Evolutionary conservation across 1,140 invertebrate genomes (phyloP), one percentile per base, ranked within the genome.

Genomic region (Bursaphelenchus mucronatus): DNA sequence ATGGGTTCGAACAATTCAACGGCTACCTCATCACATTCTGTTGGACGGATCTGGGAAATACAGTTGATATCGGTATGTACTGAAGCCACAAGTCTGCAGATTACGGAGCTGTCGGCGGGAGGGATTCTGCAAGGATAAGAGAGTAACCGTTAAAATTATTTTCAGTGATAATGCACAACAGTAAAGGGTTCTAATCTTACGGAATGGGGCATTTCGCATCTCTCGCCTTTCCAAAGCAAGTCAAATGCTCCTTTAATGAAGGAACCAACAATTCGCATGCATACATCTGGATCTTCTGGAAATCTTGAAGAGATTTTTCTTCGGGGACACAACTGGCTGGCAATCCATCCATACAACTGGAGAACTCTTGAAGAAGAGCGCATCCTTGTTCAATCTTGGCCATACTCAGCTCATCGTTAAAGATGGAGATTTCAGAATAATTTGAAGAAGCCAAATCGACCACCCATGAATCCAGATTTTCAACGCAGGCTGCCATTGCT

Each of bases 181-280:
- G n/a, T 13, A 62, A 11, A 40, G 30, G 1, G 30, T 5, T 30
- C 30, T 30, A 30, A 30, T 30, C 67, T 43, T 63, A 69, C 68
- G 39, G 52, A 8, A 53, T 43, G 15, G 41, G 15, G 53, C 74
- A 75, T 51, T 51, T 43, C 4, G 54, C 39, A 44, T 74, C 46
- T 17, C 72, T 15, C 17, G 57, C 57, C 10, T 46, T 3, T 10
- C 41, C 59, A 63, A 76, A 78, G 47, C 75, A 76, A 44, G 15
- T 13, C 3, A 46, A 30, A 51, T 79, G 78, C 58, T 79, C 76
- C 50, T 54, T 50, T n/a, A 78, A 57, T 0, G 76, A 66, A 3
- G 76, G 76, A 10, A 76, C 73, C 10, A 79, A 52, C 17, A 79
- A 57, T 64, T 79, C 79, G 52, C 76, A 79, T 6, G 69, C 47